Conservation (phyloP, 2,888 invertebrate species). For the Macrosoma leucophasiata region DNA sequence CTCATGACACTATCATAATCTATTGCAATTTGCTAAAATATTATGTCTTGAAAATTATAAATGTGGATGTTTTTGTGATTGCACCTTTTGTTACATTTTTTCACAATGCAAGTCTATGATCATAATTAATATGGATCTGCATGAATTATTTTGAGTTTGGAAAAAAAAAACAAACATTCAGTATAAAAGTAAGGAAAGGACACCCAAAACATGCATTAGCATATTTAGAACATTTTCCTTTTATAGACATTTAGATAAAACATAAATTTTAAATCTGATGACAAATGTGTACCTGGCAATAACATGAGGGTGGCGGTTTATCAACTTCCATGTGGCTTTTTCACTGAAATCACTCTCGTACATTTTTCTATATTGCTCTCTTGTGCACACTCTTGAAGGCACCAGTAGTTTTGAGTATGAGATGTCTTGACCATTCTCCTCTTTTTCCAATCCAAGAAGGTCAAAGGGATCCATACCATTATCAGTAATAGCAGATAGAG, state of each 20-base stretch:
- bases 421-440: slow-evolving; percentile 92
- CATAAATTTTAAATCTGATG: slow-evolving; percentile 1
- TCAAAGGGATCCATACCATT: slow-evolving; percentile 90
- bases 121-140: too few relatives aligned
- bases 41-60: too few relatives aligned
- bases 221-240: slow-evolving; percentile 12
- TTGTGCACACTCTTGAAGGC: slow-evolving; percentile 77
- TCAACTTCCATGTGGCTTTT: slow-evolving; percentile 57
- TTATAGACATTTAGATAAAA: slow-evolving; percentile 7
- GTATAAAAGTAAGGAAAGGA: too few relatives aligned
- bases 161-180: slow-evolving; percentile 15
- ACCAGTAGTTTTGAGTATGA: slow-evolving; percentile 91
- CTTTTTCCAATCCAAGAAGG: slow-evolving; percentile 86
- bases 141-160: too few relatives aligned
- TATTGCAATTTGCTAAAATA: too few relatives aligned
- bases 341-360: slow-evolving; percentile 65
- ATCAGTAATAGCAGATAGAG: slow-evolving; percentile 89
- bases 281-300: slow-evolving; percentile 70
- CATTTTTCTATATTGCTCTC: slow-evolving; percentile 66
- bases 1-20: slow-evolving; percentile 13
- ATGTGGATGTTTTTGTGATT: too few relatives aligned
- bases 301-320: slow-evolving; percentile 69
- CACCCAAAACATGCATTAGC: slow-evolving; percentile 30
- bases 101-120: too few relatives aligned
- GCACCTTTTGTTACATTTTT: too few relatives aligned